Conservation (phyloP, 2,797 vertebrate species). For the Propithecus deckenii region DNA sequence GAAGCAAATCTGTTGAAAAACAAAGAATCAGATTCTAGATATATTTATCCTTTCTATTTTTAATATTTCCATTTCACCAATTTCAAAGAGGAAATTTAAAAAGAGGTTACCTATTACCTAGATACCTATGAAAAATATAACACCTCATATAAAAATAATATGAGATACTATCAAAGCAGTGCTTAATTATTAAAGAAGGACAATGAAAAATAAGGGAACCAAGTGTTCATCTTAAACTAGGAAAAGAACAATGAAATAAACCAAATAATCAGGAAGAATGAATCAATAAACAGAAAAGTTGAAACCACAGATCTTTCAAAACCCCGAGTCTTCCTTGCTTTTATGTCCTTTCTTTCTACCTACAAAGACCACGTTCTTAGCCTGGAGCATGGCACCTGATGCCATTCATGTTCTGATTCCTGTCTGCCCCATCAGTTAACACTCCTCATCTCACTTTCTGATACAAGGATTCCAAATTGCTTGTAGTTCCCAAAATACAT, state of each 20-base stretch:
- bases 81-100: conserved; percentile 47
- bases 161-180: background rate
- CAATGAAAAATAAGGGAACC: conserved; percentile 25
- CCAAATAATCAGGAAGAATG: background rate
- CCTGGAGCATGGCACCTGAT: background rate
- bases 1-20: background rate
- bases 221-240: background rate
- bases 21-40: background rate
- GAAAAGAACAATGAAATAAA: background rate
- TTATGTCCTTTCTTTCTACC: background rate
- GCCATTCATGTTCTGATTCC: background rate
- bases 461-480: background rate
- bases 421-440: background rate
- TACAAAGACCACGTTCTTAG: background rate
- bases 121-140: background rate
- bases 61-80: background rate
- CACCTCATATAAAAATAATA: conserved; percentile 15
- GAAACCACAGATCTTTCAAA: conserved; percentile 18
- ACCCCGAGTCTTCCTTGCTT: background rate
- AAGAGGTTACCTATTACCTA: background rate
- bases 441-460: background rate
- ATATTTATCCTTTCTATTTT: conserved; percentile 39
- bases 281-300: background rate
- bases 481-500: background rate
- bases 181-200: conserved; percentile 54